phyloP scores from a whole-genome alignment of 30 jellyfish, hydroid and myxozoan species.

The Turritopsis rubra region DNA sequence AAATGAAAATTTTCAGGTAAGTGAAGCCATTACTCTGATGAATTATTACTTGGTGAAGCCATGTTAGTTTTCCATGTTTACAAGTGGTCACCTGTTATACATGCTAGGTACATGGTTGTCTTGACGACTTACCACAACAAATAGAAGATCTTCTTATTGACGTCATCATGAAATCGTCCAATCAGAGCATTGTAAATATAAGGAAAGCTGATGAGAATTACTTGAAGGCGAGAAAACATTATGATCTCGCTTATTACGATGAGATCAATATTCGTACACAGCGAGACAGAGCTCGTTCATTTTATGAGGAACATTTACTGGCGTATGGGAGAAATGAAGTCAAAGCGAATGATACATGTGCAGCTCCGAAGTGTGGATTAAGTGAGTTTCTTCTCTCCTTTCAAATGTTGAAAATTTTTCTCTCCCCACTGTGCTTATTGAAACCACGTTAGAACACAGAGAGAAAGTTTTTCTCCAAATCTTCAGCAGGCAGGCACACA shows the following conservation, averaged over 20 bases:
- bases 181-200: constrained; percentile 84
- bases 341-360: constrained; percentile 80
- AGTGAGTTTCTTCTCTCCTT: constrained; percentile 44
- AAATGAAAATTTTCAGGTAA: constrained; percentile 81
- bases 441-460: no score
- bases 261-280: constrained; percentile 54
- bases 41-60: not conserved
- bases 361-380: constrained; percentile 47
- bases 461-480: no score
- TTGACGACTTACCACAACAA: constrained; percentile 75
- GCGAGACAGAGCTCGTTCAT: constrained; percentile 44
- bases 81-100: not conserved
- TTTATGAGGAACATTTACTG: constrained; percentile 61
- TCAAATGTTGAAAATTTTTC: constrained; percentile 86
- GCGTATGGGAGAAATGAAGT: constrained; percentile 94
- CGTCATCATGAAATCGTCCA: constrained; percentile 75
- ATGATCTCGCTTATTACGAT: constrained; percentile 65
- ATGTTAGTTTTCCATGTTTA: not conserved
- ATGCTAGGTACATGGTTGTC: constrained; percentile 89
- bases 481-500: no score
- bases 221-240: constrained; percentile 73
- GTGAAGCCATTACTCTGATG: not conserved
- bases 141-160: constrained; percentile 68
- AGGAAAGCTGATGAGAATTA: constrained; percentile 85
- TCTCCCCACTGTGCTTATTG: no score